Conservation (phyloP, 1,140 invertebrate genomes). For the Lordiphosa collinella region DNA sequence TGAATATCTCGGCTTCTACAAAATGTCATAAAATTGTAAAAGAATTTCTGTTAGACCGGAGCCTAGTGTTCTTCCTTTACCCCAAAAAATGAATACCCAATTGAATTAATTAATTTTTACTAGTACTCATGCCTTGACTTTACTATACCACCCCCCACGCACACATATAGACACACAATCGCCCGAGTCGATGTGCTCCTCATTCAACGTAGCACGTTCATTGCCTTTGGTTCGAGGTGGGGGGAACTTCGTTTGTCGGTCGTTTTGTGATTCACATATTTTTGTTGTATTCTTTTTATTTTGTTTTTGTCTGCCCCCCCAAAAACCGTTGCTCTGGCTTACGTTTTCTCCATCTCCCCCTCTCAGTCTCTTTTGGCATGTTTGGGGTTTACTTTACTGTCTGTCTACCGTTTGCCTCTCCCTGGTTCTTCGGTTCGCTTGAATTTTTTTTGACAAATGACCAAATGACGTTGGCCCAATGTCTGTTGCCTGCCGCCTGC, state of each 20-base stretch:
- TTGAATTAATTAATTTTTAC: too few relatives aligned
- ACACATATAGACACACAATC: background rate
- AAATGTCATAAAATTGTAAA: too few relatives aligned
- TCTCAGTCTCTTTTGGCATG: background rate
- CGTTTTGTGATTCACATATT: conserved; percentile 17
- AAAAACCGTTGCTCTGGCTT: conserved; percentile 4
- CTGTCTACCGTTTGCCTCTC: conserved; percentile 15
- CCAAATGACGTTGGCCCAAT: conserved; percentile 43
- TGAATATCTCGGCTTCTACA: too few relatives aligned
- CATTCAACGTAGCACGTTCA: conserved; percentile 8
- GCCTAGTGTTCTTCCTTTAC: too few relatives aligned
- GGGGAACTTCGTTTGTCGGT: background rate
- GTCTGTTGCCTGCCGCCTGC: conserved; percentile 26
- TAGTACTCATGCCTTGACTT: too few relatives aligned
- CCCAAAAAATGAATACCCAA: too few relatives aligned
- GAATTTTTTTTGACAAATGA: conserved; percentile 34
- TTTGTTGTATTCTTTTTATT: background rate
- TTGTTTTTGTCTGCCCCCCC: conserved; percentile 2
- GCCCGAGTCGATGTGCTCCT: background rate
- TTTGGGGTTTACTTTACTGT: conserved; percentile 3
- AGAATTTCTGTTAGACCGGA: too few relatives aligned
- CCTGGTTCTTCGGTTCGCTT: background rate
- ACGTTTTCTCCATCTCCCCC: background rate
- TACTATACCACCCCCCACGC: background rate
- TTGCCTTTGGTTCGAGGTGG: background rate